These are phyloP conservation scores for Alectura lathami DNA, from an alignment of 2,113 vertebrate species.

Conservation along the genomic window DNA sequence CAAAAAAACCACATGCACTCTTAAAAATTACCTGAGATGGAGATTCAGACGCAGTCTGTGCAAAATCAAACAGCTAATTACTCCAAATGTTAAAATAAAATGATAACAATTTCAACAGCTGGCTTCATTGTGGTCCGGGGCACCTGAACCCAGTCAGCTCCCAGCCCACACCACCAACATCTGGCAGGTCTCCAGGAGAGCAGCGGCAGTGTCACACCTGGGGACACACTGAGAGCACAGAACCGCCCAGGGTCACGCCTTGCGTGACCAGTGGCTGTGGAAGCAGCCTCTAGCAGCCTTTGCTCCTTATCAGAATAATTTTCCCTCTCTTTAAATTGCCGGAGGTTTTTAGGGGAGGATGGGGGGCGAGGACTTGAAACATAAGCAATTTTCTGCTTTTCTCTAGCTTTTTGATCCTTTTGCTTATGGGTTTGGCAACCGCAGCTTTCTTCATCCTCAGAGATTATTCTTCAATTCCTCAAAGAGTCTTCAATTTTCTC, in stretches of 20 bases:
- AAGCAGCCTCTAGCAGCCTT: background rate
- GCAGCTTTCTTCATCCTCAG: slow-evolving; percentile 55
- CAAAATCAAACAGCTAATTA: slow-evolving; percentile 3
- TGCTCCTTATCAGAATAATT: background rate
- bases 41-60: background rate
- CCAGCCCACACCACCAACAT: background rate
- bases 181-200: background rate
- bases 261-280: background rate
- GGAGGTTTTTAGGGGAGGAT: background rate
- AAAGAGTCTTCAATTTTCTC: slow-evolving; percentile 69
- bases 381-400: background rate
- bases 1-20: rapidly evolving
- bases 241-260: background rate
- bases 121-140: background rate
- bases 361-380: background rate
- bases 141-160: background rate
- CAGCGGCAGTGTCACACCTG: background rate
- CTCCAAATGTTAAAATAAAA: background rate
- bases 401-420: slow-evolving; percentile 45
- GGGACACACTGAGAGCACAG: rapidly evolving
- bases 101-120: background rate
- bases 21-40: background rate
- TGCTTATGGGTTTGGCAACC: slow-evolving; percentile 43
- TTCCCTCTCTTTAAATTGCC: background rate
- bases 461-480: slow-evolving; percentile 70